Base-by-base conservation (phyloP, 2,797 vertebrate genomes). In the Pseudotriccus pelzelni region DNA sequence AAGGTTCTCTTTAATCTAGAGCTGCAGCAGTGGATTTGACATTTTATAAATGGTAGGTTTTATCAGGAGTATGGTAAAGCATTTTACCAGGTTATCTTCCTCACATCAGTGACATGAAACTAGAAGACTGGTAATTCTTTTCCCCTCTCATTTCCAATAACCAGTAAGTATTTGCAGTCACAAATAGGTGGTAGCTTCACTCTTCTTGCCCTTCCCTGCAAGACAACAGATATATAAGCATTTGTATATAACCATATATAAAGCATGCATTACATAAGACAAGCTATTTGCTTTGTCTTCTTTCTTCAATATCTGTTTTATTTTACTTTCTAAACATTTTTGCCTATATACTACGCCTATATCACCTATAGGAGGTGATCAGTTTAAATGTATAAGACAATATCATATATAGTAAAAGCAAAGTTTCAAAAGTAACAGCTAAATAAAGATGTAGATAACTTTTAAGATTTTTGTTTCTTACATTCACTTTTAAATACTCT, bases 1-100 rank as follows among this genome's bases (percentile, higher is more conserved):
- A 94, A 97, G 77, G 66, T 94, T 12, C 67, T 93, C 83, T 95
- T 97, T 96, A 95, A 96, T 97, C 96, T 82, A 84, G 91, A 95
- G 60, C 72, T 96, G 87, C 79, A 88, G 87, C 93, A 83, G 81
- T 72, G 80, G 83, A 94, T 97, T 91, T 94, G 80, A 91, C 92
- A 59, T 93, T 96, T 97, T 85, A 53, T 94, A 95, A 97, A 95
- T 79, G 59, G 63, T 87, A 75, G 30, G 12, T 84, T 97, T 97
- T 95, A 97, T 96, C 94, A 90, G 82, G 55, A 64, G 95, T 94
- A 91, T 21, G 3, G 80, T 96, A 82, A 83, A 93, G 36, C 21
- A 59, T 80, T 97, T 97, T 90, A 83, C 76, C 84, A 79, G 90
- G 64, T 94, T 89, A 89, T 84, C 49, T 55, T 80, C 47, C 39